These are phyloP conservation scores for Protomyctophum bolini DNA, from an alignment of 2,113 vertebrate species.

Conservation along the genomic window DNA sequence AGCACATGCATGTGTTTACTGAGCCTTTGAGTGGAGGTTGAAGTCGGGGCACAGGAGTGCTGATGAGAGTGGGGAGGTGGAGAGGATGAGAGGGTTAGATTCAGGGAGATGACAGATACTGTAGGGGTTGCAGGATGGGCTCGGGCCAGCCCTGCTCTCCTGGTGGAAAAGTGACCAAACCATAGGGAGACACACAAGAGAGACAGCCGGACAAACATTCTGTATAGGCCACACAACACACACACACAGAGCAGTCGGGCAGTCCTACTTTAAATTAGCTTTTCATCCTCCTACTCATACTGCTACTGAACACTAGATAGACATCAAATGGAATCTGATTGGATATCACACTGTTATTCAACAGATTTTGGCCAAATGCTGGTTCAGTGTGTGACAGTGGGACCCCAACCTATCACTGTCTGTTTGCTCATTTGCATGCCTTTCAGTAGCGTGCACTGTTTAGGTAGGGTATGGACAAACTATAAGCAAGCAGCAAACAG, in stretches of 20 bases:
- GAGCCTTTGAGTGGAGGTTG: neutral
- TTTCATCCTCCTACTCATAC: conserved; percentile 68
- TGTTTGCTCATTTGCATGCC: too few species aligned
- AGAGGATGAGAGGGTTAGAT: conserved; percentile 24
- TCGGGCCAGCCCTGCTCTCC: conserved; percentile 50
- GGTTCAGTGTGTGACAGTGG: too few species aligned
- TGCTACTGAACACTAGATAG: conserved; percentile 27
- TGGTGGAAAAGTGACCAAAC: neutral
- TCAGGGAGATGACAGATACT: conserved; percentile 60
- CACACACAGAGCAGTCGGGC: conserved; percentile 30
- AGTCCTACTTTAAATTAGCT: conserved; percentile 55
- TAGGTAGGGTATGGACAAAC: too few species aligned
- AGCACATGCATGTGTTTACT: neutral
- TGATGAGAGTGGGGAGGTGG: conserved; percentile 31
- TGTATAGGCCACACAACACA: too few species aligned
- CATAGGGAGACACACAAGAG: too few species aligned
- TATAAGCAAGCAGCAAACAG: too few species aligned
- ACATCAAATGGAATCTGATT: conserved; percentile 57
- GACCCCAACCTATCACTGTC: too few species aligned
- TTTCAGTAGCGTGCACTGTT: too few species aligned
- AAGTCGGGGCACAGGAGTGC: conserved; percentile 24
- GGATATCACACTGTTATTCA: conserved; percentile 45
- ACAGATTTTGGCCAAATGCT: conserved; percentile 36
- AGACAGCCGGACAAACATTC: too few species aligned
- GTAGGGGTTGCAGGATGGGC: conserved; percentile 41